Base-by-base conservation (phyloP, 2,113 vertebrate genomes). In the Oncorhynchus clarkii region DNA sequence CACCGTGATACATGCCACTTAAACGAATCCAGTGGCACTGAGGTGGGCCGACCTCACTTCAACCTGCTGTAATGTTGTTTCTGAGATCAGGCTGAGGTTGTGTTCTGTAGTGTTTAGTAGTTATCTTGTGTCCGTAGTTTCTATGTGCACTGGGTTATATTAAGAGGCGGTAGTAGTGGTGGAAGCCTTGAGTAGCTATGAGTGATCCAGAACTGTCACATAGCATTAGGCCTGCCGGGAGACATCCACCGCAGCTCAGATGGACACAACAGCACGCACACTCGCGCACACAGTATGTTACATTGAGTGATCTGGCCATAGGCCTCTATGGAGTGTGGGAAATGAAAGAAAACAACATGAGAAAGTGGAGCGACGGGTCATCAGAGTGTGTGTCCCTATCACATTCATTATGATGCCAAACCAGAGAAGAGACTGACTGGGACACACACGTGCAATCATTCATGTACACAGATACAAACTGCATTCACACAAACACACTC, bases 191-290 rank as follows among this genome's bases (percentile, higher is more conserved):
- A 84, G 89, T 87, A 80, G 85, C 89, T 88, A 74, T 82, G 79
- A 89, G 82, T 89, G 89, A 91, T 91, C 90, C 87, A 91, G 82
- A 92, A 89, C 89, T 93, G 92, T 94, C 93, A 89, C 75, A 85
- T 88, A 86, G 76, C 73, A 82, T 93, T 92, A 92, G 72, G 76
- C 34, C 67, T 86, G 88, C 89, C 80, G 73, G 67, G 72, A 82
- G 69, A 88, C 76, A 79, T 89, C 81, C 71, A 22, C n/a, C 4
- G 5, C 14, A 9, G 65, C 57, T 14, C 22, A 54, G 13, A n/a
- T 66, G 59, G 14, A 70, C 45, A 69, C 18, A 39, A 22, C 34
- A 34, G 20, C 67, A 22, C 67, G 4, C 34, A 26, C 20, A 4
- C n/a, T 34, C 70, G 24, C 24, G 60, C 67, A 27, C 59, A 64